Evolutionary conservation across 2,888 invertebrate genomes (phyloP).

Genomic region (Entomobrya proxima): DNA sequence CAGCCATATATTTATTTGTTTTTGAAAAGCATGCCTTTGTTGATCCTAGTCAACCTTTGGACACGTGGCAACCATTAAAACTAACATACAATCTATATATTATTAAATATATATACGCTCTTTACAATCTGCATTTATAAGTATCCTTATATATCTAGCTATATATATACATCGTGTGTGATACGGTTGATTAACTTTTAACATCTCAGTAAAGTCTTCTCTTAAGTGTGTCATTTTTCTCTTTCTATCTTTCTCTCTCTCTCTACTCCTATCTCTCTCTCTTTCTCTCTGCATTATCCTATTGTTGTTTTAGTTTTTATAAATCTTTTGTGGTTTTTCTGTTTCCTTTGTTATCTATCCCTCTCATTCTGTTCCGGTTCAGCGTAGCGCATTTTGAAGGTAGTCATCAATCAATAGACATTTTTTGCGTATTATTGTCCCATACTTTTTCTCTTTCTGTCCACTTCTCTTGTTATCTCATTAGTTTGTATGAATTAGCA

Average conservation of each 20-base stretch:
- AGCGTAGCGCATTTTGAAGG: constrained; percentile 16
- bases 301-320: background rate
- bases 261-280: constrained; percentile 76
- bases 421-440: background rate
- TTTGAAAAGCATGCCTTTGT: too few relatives aligned
- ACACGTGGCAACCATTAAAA: too few relatives aligned
- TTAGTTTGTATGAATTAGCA: background rate
- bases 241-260: constrained; percentile 77
- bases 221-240: constrained; percentile 25
- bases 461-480: constrained; percentile 19
- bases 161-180: too few relatives aligned
- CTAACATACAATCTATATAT: too few relatives aligned
- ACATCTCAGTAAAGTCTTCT: too few relatives aligned
- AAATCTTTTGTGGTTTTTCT: background rate
- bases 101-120: too few relatives aligned
- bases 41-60: too few relatives aligned
- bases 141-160: too few relatives aligned
- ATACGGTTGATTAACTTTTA: too few relatives aligned
- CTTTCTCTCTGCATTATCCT: constrained; percentile 44
- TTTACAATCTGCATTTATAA: too few relatives aligned
- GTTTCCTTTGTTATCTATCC: too few relatives aligned
- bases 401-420: constrained; percentile 2
- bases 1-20: too few relatives aligned
- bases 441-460: background rate
- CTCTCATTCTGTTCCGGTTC: constrained; percentile 5